Evolutionary conservation across 2,888 invertebrate species (phyloP), one percentile per base, ranked within the genome.

Genomic region (Pheosia tremula): DNA sequence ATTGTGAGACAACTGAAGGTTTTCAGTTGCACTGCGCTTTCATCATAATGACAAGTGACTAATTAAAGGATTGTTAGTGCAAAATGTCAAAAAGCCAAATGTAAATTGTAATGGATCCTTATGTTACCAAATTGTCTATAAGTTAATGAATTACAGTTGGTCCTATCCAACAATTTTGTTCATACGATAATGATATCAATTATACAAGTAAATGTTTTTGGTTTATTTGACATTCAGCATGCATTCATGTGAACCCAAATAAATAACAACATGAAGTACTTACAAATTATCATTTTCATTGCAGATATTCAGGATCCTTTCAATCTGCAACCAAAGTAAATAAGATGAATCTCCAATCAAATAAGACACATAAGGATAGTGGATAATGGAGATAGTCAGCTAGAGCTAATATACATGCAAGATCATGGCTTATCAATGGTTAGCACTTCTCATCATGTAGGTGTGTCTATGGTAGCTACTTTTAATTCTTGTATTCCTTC

Each of bases 381-480:
- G 6, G 41, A 47, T 11, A 1, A n/a, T 0, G 5, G 11, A 50
- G 24, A 8, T 4, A 50, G 59, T 91, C 93, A 93, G 93, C 82
- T 93, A 93, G 93, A 93, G 91, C 93, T 93, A 93, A 93, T 93
- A 92, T 91, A 91, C 93, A 93, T 93, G 93, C 92, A 92, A 91
- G 74, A 92, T 92, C 93, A 92, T 81, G 74, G 75, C 82, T 80
- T 75, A 64, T 93, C 93, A 93, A 92, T 84, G 88, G 91, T 91
- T 93, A 93, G 91, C 91, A 91, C 57, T 91, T 91, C 74, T 91
- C 93, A 93, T 93, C 92, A 91, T 87, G 50, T 67, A 13, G 24
- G 24, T 24, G 24, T 24, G 24, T 24, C 24, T 24, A 2, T 24
- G 24, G 24, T 24, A 24, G 24, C 24, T 24, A 24, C 24, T 24